Base-by-base conservation (phyloP, 1,140 invertebrate species). In the Sesamia nonagrioides region DNA sequence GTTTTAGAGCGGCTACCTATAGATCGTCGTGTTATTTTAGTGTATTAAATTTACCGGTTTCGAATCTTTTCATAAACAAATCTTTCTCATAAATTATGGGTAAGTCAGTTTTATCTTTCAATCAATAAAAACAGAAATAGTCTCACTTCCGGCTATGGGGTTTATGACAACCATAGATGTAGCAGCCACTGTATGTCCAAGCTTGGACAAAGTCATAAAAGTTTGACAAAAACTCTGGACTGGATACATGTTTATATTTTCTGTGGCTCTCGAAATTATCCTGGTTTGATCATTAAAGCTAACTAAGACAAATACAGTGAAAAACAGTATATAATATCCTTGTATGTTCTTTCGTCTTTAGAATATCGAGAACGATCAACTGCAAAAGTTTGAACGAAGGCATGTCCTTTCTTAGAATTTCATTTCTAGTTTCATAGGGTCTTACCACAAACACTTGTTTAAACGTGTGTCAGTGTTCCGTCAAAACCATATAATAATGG, bases 61-160 rank as follows among this genome's bases (percentile, higher is more conserved):
- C 48, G 15, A 79, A 42, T 48, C 45, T 71, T 80, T 77, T 69
- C 52, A 72, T 83, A 80, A 85, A 83, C 72, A 82, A 56, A 58
- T 68, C 73, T n/a, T 77, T 35, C 69, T 75, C 82, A 82, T 84
- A 86, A 86, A 86, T 82, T 66, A 80, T 73, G 72, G 27, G 74
- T 77, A 54, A 66, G 77, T 71, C 37, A 40, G 60, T 17, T 40
- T 86, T 83, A 86, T 77, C 79, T 81, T 84, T 83, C 71, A 87
- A 88, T 87, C 82, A 86, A 84, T 88, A 86, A 88, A 27, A 88
- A 86, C 82, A 69, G 73, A 89, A 89, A 89, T 88, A 88, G 82
- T 80, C 76, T 74, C 33, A 76, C 82, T 73, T 84, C 81, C 82
- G 72, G 69, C 79, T 69, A 71, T 78, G 85, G 33, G 75, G 82